These are phyloP conservation scores for Phaedon cochleariae DNA, from an alignment of 2,888 invertebrate genomes.

Conservation along the genomic window DNA sequence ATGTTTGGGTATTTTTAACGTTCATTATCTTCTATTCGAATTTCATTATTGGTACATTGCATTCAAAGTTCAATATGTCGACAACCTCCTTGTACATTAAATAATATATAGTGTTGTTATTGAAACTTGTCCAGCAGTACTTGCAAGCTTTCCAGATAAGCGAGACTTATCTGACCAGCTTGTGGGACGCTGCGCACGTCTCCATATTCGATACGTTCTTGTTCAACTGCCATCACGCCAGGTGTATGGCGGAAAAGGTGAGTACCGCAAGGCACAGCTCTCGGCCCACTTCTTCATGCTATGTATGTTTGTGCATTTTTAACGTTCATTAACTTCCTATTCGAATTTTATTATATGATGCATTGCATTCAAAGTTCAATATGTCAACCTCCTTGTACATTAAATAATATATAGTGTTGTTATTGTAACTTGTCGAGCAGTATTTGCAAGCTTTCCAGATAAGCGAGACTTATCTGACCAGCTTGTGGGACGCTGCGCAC, in stretches of 20 bases:
- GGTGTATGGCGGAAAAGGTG: slow-evolving; percentile 74
- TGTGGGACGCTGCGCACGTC: slow-evolving; percentile 90
- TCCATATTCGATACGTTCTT: slow-evolving; percentile 93
- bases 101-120: too few species aligned
- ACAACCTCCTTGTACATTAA: too few species aligned
- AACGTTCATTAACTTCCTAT: background rate
- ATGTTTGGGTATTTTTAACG: too few species aligned
- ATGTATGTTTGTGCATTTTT: slow-evolving; percentile 3
- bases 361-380: too few species aligned
- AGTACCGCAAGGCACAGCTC: too few species aligned
- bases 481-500: slow-evolving; percentile 90
- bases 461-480: slow-evolving; percentile 90
- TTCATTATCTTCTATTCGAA: background rate
- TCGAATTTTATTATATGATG: background rate
- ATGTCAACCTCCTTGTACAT: too few species aligned
- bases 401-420: too few species aligned
- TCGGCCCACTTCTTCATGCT: too few species aligned
- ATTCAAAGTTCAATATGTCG: too few species aligned
- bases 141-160: slow-evolving; percentile 91
- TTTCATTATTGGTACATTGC: too few species aligned
- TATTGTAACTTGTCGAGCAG: slow-evolving; percentile 86
- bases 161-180: slow-evolving; percentile 88
- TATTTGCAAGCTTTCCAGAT: slow-evolving; percentile 91
- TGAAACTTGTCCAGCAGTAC: slow-evolving; percentile 83
- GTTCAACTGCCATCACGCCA: slow-evolving; percentile 85